Conservation (phyloP, 2,797 vertebrate species). For the Paedocypris micromegethes region DNA sequence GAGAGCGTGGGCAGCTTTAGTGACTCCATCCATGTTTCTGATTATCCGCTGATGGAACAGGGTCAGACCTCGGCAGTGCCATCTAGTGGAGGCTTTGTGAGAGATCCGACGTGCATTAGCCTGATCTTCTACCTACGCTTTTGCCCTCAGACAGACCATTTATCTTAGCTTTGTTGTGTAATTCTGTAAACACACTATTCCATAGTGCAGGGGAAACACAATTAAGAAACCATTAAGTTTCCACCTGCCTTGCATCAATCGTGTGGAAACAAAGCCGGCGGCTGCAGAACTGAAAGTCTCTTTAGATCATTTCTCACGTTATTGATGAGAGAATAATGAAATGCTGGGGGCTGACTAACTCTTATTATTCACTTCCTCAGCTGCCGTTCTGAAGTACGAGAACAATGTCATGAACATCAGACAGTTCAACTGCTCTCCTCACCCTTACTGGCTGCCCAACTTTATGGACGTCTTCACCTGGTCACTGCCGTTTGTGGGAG, state of each 20-base stretch:
- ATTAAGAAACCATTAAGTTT: neutral
- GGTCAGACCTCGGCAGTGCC: slow-evolving; percentile 61
- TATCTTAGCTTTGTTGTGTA: neutral
- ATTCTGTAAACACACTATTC: neutral
- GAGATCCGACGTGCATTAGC: slow-evolving; percentile 3
- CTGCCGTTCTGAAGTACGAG: slow-evolving; percentile 87
- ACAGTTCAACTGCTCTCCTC: slow-evolving; percentile 88
- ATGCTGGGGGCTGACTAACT: slow-evolving; percentile 16
- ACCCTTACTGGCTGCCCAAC: slow-evolving; percentile 88
- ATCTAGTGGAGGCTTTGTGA: slow-evolving; percentile 60
- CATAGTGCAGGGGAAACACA: slow-evolving; percentile 3
- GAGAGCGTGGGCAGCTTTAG: slow-evolving; percentile 61
- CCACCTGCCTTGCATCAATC: slow-evolving; percentile 9
- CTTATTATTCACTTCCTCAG: slow-evolving; percentile 52
- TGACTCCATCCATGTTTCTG: slow-evolving; percentile 69
- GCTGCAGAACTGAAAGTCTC: slow-evolving; percentile 3
- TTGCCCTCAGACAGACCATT: neutral
- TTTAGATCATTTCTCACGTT: slow-evolving; percentile 24
- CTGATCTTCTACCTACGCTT: neutral
- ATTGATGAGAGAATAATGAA: slow-evolving; percentile 11
- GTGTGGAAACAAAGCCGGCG: slow-evolving; percentile 17
- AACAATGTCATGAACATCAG: slow-evolving; percentile 91
- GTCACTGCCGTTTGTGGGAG: slow-evolving; percentile 86
- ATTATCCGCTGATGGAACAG: slow-evolving; percentile 67
- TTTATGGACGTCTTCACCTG: slow-evolving; percentile 92